Conservation (phyloP, 2,888 invertebrate species). For the Andricus curvator region DNA sequence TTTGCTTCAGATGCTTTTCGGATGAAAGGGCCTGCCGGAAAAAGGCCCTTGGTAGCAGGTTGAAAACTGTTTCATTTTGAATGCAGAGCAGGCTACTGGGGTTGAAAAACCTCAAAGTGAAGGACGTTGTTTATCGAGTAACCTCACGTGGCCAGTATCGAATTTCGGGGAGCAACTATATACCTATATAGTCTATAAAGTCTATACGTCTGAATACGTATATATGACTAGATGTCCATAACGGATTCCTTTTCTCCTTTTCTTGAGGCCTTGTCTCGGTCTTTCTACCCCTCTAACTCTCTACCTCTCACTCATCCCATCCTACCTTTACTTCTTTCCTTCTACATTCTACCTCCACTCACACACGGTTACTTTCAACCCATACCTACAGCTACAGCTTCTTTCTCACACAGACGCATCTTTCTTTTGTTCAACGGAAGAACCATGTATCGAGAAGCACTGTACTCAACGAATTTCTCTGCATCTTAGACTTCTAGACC, state of each 20-base stretch:
- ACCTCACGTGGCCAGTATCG: conserved; percentile 47
- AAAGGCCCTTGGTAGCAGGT: conserved; percentile 36
- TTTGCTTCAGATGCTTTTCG: no score
- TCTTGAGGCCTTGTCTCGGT: conserved; percentile 33
- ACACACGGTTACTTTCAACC: conserved; percentile 26
- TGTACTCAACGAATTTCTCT: conserved; percentile 49
- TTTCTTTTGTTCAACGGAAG: conserved; percentile 30
- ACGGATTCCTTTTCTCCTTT: conserved; percentile 41
- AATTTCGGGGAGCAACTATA: conserved; percentile 35
- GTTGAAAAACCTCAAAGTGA: conserved; percentile 43
- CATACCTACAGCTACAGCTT: not conserved
- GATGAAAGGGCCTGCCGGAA: not conserved
- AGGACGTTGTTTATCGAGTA: conserved; percentile 50
- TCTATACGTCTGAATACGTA: not conserved
- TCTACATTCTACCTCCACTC: not conserved
- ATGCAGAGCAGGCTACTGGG: conserved; percentile 10
- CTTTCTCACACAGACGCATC: not conserved
- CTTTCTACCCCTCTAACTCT: conserved; percentile 1
- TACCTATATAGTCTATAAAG: not conserved
- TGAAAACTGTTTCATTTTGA: conserved; percentile 42
- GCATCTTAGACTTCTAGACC: conserved; percentile 43
- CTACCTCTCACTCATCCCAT: no score
- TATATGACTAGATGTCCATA: conserved; percentile 22
- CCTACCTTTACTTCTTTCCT: not conserved
- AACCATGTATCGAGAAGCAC: conserved; percentile 40